Percentiles rank a stretch among this genome's conserved stretches.
Conservation (phyloP, 2,888 invertebrate species). For the Myathropa florea region DNA sequence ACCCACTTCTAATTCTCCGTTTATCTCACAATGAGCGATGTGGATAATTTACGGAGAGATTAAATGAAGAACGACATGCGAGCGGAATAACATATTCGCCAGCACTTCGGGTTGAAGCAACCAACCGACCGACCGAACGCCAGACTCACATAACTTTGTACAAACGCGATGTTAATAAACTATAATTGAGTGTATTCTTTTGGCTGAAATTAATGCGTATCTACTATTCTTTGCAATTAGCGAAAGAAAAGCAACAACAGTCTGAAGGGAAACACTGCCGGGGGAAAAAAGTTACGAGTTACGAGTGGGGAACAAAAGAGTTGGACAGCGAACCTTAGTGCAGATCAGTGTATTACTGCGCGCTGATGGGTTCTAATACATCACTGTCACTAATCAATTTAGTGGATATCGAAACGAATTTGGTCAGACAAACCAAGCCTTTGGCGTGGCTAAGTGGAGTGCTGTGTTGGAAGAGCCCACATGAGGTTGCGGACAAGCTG, state of each 20-base stretch:
- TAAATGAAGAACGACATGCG: slow-evolving; percentile 21
- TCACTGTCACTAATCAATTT: neutral
- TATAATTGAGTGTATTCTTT: slow-evolving; percentile 4
- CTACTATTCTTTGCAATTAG: neutral
- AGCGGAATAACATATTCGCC: slow-evolving; percentile 33
- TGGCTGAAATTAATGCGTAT: neutral
- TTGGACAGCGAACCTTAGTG: neutral
- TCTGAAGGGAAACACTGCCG: neutral
- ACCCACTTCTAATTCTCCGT: slow-evolving; percentile 12
- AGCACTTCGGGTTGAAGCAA: neutral
- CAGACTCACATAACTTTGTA: neutral
- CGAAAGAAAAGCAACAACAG: neutral
- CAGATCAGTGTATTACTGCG: too few species aligned
- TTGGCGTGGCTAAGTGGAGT: neutral
- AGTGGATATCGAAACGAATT: neutral
- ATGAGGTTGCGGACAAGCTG: neutral
- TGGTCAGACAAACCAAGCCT: too few species aligned
- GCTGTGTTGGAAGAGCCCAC: neutral
- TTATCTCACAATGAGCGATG: slow-evolving; percentile 26
- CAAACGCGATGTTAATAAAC: slow-evolving; percentile 1
- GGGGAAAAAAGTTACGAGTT: neutral
- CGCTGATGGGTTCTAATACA: neutral
- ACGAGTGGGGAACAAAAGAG: neutral
- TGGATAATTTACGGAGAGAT: slow-evolving; percentile 2
- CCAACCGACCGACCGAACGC: neutral